These are phyloP conservation scores for Molossus alvarezi DNA, from an alignment of 2,797 vertebrate genomes.

Conservation along the genomic window DNA sequence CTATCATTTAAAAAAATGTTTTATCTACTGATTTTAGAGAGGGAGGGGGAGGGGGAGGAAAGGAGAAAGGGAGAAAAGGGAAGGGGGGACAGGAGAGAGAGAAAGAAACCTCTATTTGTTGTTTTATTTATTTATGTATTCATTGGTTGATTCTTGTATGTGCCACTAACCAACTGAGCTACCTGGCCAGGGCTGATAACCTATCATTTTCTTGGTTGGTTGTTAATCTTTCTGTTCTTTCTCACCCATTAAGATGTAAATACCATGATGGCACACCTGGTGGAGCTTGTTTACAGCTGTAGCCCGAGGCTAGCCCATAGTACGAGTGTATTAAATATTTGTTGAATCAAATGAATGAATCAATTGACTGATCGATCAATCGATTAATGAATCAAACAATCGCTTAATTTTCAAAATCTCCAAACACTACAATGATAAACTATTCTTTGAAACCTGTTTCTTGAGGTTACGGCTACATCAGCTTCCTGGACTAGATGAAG, in stretches of 20 bases:
- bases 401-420: slow-evolving; percentile 17
- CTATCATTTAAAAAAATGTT: not conserved
- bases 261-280: not conserved
- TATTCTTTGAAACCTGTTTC: not conserved
- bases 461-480: slow-evolving; percentile 18
- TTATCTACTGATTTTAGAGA: not conserved
- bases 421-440: not conserved
- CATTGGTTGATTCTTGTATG: not conserved
- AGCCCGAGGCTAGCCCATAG: not conserved
- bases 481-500: not conserved
- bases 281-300: not conserved
- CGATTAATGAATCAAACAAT: not conserved
- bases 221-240: slow-evolving; percentile 5
- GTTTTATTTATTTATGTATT: not conserved
- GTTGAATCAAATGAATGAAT: not conserved
- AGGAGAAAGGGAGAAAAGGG: too few relatives aligned
- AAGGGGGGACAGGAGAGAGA: too few relatives aligned
- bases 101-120: not conserved
- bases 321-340: not conserved
- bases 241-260: slow-evolving; percentile 55
- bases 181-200: not conserved
- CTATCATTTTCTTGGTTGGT: not conserved
- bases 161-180: not conserved
- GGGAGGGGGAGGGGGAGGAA: too few relatives aligned
- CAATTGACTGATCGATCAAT: not conserved